Base-by-base conservation (phyloP, 2,113 vertebrate species). In the Diadophis punctatus region DNA sequence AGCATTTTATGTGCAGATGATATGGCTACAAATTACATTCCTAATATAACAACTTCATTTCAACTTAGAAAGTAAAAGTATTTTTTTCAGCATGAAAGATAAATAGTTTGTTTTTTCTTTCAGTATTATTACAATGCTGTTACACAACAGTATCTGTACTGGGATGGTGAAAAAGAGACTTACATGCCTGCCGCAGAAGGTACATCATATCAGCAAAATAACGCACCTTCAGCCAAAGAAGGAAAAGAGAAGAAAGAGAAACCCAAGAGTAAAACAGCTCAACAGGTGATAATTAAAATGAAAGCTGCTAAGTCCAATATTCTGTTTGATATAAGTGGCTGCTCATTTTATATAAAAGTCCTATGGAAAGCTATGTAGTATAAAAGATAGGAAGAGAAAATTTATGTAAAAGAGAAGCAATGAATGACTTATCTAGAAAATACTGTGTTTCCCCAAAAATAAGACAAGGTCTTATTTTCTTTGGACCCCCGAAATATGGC, bases 101-200 rank as follows among this genome's bases (percentile, higher is more conserved):
- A 39, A 56, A 2, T 25, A 30, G 3, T 93, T 93, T 53, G 27
- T 1, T 88, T 87, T 53, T 93, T 94, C 80, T 8, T 86, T 12
- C 95, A 99, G 99, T 99, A 99, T 96, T 99, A 99, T 97, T 99
- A 99, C 97, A 99, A 99, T 95, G 98, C 99, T 93, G 98, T 99
- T 97, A 99, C 99, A 11, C 99, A 99, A 96, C 99, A 99, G 95
- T 99, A 99, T 95, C 97, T 99, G 49, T 99, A 99, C 97, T 99
- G 99, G 99, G 99, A 99, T 95, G 98, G 98, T 1, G 99, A 99
- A 84, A 99, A 99, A 89, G 98, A 99, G 95, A 98, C 98, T 0
- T 99, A 99, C 0, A 95, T 99, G 53, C 98, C 99, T 55, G 99
- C 99, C 11, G 93, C 98, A 0, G 98, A 98, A 87, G 96, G 97